Evolutionary conservation across 2,113 vertebrate species (phyloP).

Genomic region (Pelusios castaneus): DNA sequence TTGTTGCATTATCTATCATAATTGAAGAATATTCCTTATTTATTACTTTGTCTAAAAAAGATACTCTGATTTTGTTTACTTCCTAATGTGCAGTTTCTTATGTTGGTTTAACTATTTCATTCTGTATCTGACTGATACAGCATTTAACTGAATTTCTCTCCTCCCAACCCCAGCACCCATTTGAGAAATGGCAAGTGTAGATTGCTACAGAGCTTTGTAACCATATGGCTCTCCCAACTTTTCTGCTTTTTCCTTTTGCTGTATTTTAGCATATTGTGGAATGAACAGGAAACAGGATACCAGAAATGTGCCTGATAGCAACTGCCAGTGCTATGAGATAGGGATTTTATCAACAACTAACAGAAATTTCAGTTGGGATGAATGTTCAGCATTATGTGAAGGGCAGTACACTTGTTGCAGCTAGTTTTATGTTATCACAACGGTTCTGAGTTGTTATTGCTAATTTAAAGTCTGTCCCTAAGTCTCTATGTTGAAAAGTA

Average conservation of each 20-base stretch:
- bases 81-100: not conserved
- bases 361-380: not conserved
- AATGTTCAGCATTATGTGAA: not conserved
- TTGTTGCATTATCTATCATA: slow-evolving; percentile 51
- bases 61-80: slow-evolving; percentile 44
- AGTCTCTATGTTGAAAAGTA: not conserved
- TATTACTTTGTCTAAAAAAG: slow-evolving; percentile 23
- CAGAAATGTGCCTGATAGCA: not conserved
- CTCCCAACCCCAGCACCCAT: slow-evolving; percentile 7
- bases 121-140: slow-evolving; percentile 39
- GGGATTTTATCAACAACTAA: not conserved
- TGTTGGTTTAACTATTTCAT: slow-evolving; percentile 20
- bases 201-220: not conserved
- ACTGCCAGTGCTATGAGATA: not conserved
- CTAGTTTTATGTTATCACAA: not conserved
- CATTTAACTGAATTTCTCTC: slow-evolving; percentile 44
- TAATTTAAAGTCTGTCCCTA: not conserved
- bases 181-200: slow-evolving; percentile 19
- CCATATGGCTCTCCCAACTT: not conserved
- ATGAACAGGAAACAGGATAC: not conserved
- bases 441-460: not conserved
- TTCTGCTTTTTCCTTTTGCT: not conserved
- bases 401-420: not conserved
- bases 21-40: slow-evolving; percentile 45
- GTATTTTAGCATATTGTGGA: not conserved